These are phyloP conservation scores for Anarsia innoxiella DNA, from an alignment of 2,888 invertebrate species.

Conservation along the genomic window DNA sequence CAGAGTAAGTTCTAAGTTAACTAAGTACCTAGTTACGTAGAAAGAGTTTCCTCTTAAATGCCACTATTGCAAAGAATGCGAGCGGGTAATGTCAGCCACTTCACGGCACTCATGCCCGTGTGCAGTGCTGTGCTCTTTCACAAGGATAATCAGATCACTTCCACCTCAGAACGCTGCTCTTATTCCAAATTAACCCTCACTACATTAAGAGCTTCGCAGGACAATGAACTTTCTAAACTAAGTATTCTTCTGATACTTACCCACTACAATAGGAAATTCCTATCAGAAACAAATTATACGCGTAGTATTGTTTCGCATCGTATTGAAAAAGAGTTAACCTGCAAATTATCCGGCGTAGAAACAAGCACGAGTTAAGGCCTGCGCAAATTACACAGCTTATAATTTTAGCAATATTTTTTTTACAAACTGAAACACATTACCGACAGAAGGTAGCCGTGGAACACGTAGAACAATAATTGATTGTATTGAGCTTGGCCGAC, in stretches of 20 bases:
- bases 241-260: no score
- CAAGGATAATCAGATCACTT: conserved; percentile 61
- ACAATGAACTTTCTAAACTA: no score
- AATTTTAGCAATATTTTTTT: conserved; percentile 48
- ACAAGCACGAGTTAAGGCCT: conserved; percentile 14
- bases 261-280: no score
- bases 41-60: no score
- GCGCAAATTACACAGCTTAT: conserved; percentile 41
- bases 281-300: no score
- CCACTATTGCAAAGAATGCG: no score
- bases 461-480: conserved; percentile 71
- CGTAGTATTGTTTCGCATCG: no score
- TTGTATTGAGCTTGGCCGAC: conserved; percentile 62
- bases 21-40: no score
- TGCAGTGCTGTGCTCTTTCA: conserved; percentile 51
- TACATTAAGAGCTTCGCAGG: no score
- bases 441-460: conserved; percentile 60
- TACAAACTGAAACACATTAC: conserved; percentile 50
- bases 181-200: conserved; percentile 42
- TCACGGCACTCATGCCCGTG: conserved; percentile 31
- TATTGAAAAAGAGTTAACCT: no score
- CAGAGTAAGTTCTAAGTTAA: no score
- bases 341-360: conserved; percentile 17
- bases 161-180: conserved; percentile 43
- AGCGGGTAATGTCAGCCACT: no score